Conservation (phyloP, 2,888 invertebrate genomes). For the Drosophila demipolita region DNA sequence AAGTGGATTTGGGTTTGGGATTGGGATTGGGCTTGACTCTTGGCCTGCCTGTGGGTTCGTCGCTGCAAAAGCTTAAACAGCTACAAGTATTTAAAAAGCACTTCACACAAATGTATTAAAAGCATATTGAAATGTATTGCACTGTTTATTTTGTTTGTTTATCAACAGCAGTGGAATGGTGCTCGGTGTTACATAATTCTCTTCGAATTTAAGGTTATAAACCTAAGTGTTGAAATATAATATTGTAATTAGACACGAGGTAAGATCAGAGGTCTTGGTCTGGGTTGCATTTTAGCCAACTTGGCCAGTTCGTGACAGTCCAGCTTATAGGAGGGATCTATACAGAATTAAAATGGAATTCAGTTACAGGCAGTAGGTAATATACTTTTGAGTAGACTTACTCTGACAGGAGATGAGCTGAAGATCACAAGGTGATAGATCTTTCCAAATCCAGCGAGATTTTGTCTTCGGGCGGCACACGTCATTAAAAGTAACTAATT, state of each 20-base stretch:
- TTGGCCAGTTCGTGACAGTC: conserved; percentile 34
- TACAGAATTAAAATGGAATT: not conserved
- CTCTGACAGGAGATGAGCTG: conserved; percentile 43
- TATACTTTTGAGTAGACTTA: conserved; percentile 11
- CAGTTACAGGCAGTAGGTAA: no score
- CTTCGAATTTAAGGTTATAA: not conserved
- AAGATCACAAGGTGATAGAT: conserved; percentile 39
- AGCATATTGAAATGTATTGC: conserved; percentile 57
- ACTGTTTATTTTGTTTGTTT: conserved; percentile 56
- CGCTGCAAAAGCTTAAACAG: conserved; percentile 70
- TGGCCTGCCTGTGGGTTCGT: conserved; percentile 20
- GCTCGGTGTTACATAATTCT: conserved; percentile 10
- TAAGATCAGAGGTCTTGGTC: conserved; percentile 3
- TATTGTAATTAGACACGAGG: not conserved
- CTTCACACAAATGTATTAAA: conserved; percentile 62
- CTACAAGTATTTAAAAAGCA: conserved; percentile 77
- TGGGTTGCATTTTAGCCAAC: conserved; percentile 28
- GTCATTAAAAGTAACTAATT: conserved; percentile 21
- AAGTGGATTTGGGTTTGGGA: conserved; percentile 39
- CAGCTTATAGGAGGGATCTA: conserved; percentile 19
- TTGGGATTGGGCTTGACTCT: conserved; percentile 2
- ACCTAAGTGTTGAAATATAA: not conserved
- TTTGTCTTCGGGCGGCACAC: conserved; percentile 16
- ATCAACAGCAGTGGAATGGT: conserved; percentile 28
- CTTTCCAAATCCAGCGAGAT: conserved; percentile 31